Evolutionary conservation across 2,113 vertebrate species (phyloP).

Genomic region (Hoplias malabaricus): DNA sequence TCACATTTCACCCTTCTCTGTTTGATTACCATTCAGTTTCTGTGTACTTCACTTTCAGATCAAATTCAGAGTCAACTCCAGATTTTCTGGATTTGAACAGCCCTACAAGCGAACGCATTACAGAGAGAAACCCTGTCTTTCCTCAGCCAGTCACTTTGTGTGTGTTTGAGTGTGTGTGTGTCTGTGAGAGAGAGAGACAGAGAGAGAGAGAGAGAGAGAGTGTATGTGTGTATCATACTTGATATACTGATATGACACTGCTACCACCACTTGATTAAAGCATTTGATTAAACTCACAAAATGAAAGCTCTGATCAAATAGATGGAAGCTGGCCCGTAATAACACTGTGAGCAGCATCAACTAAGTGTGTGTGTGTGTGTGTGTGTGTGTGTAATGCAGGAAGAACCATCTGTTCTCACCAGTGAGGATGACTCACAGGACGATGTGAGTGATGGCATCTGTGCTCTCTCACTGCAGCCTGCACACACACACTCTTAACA

Average conservation of each 20-base stretch:
- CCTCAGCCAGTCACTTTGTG: no score
- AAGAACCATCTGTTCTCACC: conserved; percentile 51
- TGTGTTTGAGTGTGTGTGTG: no score
- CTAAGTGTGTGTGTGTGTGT: conserved; percentile 12
- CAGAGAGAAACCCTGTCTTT: no score
- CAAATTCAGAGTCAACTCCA: no score
- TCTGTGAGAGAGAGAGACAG: no score
- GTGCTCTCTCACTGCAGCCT: conserved; percentile 50
- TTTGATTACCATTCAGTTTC: no score
- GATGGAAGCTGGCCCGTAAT: neutral
- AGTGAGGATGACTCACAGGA: conserved; percentile 66
- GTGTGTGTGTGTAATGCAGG: conserved; percentile 19
- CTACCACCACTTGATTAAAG: neutral
- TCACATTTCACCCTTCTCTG: no score
- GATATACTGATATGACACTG: conserved; percentile 1
- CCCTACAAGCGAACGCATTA: no score
- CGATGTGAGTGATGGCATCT: conserved; percentile 66
- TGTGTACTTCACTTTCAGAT: no score
- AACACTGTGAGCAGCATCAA: neutral
- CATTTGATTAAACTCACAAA: neutral
- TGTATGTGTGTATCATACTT: neutral
- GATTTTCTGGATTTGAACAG: no score
- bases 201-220: no score
- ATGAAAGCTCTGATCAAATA: conserved; percentile 3
- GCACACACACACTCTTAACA: neutral